Conservation (phyloP, 2,888 invertebrate species). For the Drosophila longiperda region DNA sequence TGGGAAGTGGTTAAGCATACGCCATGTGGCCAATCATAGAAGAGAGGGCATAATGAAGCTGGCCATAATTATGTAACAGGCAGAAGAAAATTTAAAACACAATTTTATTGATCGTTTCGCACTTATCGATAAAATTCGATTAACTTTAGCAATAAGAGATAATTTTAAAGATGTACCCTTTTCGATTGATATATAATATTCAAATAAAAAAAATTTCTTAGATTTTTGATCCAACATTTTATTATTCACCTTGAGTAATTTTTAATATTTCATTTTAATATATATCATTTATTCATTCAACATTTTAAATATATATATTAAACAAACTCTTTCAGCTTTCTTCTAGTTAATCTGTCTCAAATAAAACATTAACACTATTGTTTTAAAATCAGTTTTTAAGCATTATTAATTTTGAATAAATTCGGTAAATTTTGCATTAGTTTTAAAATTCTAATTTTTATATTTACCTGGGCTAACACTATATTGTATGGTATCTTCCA, state of each 20-base stretch:
- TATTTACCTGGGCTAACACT: background rate
- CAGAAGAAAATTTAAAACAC: background rate
- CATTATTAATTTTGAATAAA: too few relatives aligned
- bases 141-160: background rate
- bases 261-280: too few relatives aligned
- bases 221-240: too few relatives aligned
- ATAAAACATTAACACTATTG: background rate
- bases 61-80: background rate
- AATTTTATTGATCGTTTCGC: background rate
- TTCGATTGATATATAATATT: background rate
- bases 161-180: background rate
- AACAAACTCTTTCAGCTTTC: background rate
- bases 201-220: too few relatives aligned
- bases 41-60: background rate
- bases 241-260: too few relatives aligned
- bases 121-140: background rate
- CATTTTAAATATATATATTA: background rate
- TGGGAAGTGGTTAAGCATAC: constrained; percentile 81
- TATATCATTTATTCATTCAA: too few relatives aligned
- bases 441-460: too few relatives aligned
- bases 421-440: too few relatives aligned
- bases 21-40: constrained; percentile 79
- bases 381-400: too few relatives aligned
- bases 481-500: background rate
- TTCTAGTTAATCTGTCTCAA: background rate